phyloP scores from a whole-genome alignment of 1,140 invertebrate species.

The Hesperophylax magnus region DNA sequence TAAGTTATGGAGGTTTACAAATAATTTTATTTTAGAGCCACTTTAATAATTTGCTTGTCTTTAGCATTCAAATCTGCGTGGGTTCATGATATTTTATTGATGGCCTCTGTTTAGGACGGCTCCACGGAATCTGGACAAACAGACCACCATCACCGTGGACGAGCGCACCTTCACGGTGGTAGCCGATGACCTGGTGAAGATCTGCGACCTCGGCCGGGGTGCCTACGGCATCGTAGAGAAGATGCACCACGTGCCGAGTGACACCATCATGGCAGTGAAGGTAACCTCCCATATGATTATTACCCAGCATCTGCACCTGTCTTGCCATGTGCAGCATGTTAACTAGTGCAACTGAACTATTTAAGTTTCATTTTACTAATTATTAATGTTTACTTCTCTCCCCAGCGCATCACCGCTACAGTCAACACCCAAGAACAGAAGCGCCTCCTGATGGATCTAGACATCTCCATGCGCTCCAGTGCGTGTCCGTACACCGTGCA shows the following conservation, averaged over 20 bases:
- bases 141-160: slow-evolving; percentile 88
- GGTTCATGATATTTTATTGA: too few relatives aligned
- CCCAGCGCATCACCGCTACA: slow-evolving; percentile 91
- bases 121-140: slow-evolving; percentile 87
- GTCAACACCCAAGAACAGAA: slow-evolving; percentile 95
- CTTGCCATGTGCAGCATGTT: not conserved
- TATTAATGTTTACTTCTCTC: slow-evolving; percentile 47
- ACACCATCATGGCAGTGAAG: slow-evolving; percentile 96
- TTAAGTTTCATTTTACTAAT: too few relatives aligned
- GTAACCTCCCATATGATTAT: slow-evolving; percentile 63
- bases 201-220: slow-evolving; percentile 92
- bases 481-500: slow-evolving; percentile 97
- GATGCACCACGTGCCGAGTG: slow-evolving; percentile 91
- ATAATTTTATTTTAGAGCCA: too few relatives aligned
- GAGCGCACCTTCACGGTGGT: slow-evolving; percentile 91
- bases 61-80: too few relatives aligned
- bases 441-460: slow-evolving; percentile 96
- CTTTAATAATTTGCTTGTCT: too few relatives aligned
- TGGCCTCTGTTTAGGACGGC: slow-evolving; percentile 71
- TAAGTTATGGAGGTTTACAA: too few relatives aligned
- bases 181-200: slow-evolving; percentile 90
- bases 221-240: slow-evolving; percentile 98
- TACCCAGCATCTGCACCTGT: not conserved
- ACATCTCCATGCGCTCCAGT: slow-evolving; percentile 94
- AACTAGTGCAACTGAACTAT: not conserved